These are phyloP conservation scores for Drosophila lacicola DNA, from an alignment of 2,888 invertebrate genomes.

Conservation along the genomic window DNA sequence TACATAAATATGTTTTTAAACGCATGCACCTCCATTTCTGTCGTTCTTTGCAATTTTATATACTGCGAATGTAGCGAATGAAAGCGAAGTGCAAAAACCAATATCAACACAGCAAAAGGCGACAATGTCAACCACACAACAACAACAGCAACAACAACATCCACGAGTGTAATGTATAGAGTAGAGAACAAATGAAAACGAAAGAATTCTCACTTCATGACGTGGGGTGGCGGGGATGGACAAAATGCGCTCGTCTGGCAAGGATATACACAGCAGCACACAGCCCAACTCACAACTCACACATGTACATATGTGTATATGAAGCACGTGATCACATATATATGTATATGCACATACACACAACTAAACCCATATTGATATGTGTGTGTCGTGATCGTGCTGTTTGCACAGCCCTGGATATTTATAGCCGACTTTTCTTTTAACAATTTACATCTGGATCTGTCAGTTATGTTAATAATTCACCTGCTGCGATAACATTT, in stretches of 20 bases:
- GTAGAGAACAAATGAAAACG: conserved; percentile 30
- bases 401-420: conserved; percentile 39
- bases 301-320: neutral
- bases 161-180: conserved; percentile 15
- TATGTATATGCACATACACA: conserved; percentile 7
- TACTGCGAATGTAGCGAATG: conserved; percentile 33
- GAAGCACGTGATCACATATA: conserved; percentile 41
- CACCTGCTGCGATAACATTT: conserved; percentile 67
- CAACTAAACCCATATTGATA: conserved; percentile 1
- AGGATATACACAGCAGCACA: conserved; percentile 45
- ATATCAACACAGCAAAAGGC: conserved; percentile 30
- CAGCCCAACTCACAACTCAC: conserved; percentile 20
- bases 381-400: conserved; percentile 31
- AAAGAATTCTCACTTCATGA: conserved; percentile 35
- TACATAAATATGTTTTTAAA: conserved; percentile 5
- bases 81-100: conserved; percentile 49
- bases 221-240: conserved; percentile 28
- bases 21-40: conserved; percentile 20
- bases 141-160: conserved; percentile 24
- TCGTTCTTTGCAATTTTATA: conserved; percentile 23
- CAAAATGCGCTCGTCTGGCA: conserved; percentile 38
- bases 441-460: conserved; percentile 40
- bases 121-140: conserved; percentile 27
- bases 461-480: conserved; percentile 57
- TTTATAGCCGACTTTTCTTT: conserved; percentile 44